Conservation (phyloP, 2,113 vertebrate genomes). For the Boulengeromyrus knoepffleri region DNA sequence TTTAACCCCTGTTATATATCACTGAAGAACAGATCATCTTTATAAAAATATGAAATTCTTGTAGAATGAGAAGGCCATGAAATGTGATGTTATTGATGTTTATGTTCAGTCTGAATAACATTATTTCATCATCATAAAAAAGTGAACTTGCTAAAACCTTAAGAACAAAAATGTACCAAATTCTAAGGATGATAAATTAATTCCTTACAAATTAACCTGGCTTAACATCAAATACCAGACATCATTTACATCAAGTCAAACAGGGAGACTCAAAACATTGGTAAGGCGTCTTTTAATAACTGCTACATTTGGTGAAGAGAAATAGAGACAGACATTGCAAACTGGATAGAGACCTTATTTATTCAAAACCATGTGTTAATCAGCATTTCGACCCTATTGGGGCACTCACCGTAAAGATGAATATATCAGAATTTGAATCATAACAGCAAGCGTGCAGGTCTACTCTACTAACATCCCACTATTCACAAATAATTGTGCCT, state of each 20-base stretch:
- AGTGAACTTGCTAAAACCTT: neutral
- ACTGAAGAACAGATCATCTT: neutral
- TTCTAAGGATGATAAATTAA: neutral
- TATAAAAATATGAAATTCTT: neutral
- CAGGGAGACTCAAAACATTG: neutral
- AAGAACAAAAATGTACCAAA: neutral
- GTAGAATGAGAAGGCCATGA: neutral
- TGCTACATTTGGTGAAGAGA: neutral
- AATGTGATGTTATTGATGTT: neutral
- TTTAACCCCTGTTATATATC: neutral
- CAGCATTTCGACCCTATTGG: neutral
- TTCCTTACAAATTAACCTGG: neutral
- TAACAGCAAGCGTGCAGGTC: conserved; percentile 10
- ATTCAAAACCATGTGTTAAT: neutral
- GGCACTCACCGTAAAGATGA: conserved; percentile 2
- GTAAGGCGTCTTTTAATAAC: neutral
- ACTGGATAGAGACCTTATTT: neutral
- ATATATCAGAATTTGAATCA: neutral
- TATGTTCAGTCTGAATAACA: neutral
- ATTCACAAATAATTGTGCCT: neutral
- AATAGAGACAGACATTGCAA: neutral
- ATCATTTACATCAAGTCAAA: neutral
- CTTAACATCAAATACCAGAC: neutral
- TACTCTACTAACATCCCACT: conserved; percentile 7
- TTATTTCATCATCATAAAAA: neutral